Evolutionary conservation across 2,888 invertebrate genomes (phyloP).

Genomic region (Trissolcus japonicus): DNA sequence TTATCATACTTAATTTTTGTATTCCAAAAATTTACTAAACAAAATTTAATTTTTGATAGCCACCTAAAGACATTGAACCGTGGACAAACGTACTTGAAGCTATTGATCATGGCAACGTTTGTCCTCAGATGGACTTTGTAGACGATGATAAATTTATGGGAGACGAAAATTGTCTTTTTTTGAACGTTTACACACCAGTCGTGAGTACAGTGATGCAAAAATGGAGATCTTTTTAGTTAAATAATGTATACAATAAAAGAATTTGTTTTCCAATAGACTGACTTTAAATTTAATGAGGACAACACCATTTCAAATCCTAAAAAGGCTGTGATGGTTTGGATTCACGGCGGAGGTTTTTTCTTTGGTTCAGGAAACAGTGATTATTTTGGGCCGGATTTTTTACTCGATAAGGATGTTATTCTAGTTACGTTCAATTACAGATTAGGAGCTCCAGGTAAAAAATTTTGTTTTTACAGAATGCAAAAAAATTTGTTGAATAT

Average conservation of each 20-base stretch:
- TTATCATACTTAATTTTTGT: too few relatives aligned
- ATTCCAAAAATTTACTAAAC: neutral
- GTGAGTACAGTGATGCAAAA: slow-evolving; percentile 39
- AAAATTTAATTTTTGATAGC: slow-evolving; percentile 36
- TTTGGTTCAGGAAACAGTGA: slow-evolving; percentile 50
- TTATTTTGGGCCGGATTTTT: slow-evolving; percentile 61
- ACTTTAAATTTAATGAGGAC: slow-evolving; percentile 4
- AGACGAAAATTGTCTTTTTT: slow-evolving; percentile 63
- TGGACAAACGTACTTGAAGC: slow-evolving; percentile 59
- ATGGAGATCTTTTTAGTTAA: neutral
- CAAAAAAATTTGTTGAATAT: too few relatives aligned
- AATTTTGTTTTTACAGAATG: too few relatives aligned
- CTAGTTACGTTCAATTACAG: slow-evolving; percentile 64
- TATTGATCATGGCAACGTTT: slow-evolving; percentile 51
- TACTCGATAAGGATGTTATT: slow-evolving; percentile 62
- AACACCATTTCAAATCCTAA: neutral
- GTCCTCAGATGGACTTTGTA: slow-evolving; percentile 53
- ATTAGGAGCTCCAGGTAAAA: slow-evolving; percentile 60
- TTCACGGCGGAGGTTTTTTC: slow-evolving; percentile 60
- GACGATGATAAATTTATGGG: slow-evolving; percentile 44
- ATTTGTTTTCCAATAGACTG: neutral
- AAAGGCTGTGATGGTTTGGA: slow-evolving; percentile 62
- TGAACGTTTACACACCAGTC: slow-evolving; percentile 64
- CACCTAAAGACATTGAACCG: slow-evolving; percentile 56
- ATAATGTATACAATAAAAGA: neutral